Percentiles rank a stretch among this genome's conserved stretches.
Evolutionary conservation across 2,113 vertebrate genomes (phyloP).

Genomic region (Lichenostomus cassidix): DNA sequence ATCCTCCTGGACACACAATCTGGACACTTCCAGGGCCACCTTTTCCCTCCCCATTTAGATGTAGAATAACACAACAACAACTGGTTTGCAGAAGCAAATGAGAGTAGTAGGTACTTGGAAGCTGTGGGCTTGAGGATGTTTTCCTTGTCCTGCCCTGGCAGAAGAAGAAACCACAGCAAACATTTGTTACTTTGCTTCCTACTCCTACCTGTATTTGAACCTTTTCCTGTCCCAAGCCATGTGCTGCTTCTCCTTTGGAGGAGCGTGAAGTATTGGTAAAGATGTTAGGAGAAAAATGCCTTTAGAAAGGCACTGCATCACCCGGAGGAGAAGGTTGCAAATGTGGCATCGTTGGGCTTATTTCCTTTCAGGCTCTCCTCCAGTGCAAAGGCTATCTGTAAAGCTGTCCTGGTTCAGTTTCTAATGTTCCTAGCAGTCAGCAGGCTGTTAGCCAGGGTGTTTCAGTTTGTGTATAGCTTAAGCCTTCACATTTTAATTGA

Average conservation of each 20-base stretch:
- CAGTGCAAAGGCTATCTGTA: background rate
- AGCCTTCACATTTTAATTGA: background rate
- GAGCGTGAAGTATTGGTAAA: background rate
- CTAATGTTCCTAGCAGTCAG: background rate
- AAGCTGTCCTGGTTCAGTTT: background rate
- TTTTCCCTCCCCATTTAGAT: background rate
- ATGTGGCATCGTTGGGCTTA: rapidly evolving
- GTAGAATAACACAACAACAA: background rate
- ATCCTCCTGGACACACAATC: background rate
- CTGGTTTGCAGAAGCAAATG: background rate
- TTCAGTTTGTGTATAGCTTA: background rate
- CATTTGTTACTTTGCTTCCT: background rate
- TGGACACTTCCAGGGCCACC: background rate
- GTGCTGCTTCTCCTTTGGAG: background rate
- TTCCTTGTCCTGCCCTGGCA: background rate
- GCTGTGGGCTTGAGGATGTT: background rate
- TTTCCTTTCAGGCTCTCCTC: background rate
- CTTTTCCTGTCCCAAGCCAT: background rate
- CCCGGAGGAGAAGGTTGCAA: background rate
- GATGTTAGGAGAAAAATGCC: background rate
- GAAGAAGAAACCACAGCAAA: background rate
- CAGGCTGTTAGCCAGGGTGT: background rate
- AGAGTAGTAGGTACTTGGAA: background rate
- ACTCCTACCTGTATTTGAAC: background rate
- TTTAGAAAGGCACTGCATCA: background rate